These are phyloP conservation scores for Lycaon pictus DNA, from an alignment of 2,113 vertebrate species.

Conservation along the genomic window DNA sequence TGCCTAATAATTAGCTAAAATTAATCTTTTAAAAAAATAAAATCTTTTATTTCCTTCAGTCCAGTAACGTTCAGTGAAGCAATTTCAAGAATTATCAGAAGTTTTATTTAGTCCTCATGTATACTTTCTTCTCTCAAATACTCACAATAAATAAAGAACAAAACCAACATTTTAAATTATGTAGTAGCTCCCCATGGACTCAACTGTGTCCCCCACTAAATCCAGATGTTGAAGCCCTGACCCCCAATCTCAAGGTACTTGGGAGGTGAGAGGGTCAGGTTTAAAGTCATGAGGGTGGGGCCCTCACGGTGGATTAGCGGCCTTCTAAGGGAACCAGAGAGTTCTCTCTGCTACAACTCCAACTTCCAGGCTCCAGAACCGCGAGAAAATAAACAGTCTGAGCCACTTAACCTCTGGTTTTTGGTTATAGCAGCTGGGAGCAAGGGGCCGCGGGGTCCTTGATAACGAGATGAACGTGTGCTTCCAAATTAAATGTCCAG, in stretches of 20 bases:
- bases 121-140: neutral
- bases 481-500: conserved; percentile 45
- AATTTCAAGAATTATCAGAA: conserved; percentile 32
- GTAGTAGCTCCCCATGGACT: neutral
- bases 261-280: neutral
- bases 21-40: neutral
- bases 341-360: neutral
- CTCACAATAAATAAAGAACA: conserved; percentile 40
- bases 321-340: neutral
- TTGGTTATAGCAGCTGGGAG: neutral
- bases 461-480: neutral
- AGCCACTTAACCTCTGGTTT: neutral
- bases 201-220: neutral
- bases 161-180: conserved; percentile 23
- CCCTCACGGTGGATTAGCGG: neutral
- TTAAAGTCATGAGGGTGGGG: neutral
- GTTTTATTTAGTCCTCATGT: neutral
- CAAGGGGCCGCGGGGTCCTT: neutral
- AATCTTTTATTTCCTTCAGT: conserved; percentile 9
- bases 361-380: neutral
- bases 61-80: neutral
- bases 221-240: neutral
- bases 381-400: neutral
- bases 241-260: neutral
- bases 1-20: conserved; percentile 58